Base-by-base conservation (phyloP, 2,113 vertebrate genomes). In the Pipa parva region DNA sequence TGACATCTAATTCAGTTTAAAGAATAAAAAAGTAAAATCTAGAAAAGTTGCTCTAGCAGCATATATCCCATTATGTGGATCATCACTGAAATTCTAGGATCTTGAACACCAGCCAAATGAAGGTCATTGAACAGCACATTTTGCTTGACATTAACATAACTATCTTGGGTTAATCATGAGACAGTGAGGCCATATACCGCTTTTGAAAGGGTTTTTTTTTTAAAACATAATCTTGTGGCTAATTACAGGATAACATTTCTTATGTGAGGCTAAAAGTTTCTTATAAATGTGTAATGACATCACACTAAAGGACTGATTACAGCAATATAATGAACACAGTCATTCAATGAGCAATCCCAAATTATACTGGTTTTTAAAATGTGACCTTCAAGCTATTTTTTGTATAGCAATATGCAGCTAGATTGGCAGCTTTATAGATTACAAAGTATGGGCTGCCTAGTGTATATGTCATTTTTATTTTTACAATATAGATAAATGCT, bases 111-210 rank as follows among this genome's bases (percentile, higher is more conserved):
- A 61, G 71, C 79, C 81, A 83, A 61, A 0, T 5, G 33, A 51
- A 85, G 71, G 77, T 83, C 79, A 85, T 77, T 58, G 58, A 68
- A 66, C 73, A 76, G 72, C 71, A 75, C 74, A 80, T 76, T 80
- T 80, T 80, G 74, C 63, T 49, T 77, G 74, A 56, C 62, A 72
- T 75, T 70, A 82, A 60, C 70, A 75, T 58, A 64, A 66, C 59
- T 78, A 66, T 57, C 67, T 67, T 72, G 69, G 5, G 17, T 65
- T 82, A 75, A 79, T 79, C 65, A 60, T 71, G 57, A 76, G 72
- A 72, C 73, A 75, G 71, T 66, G 74, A 72, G 62, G 77, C 76
- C 68, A 80, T 82, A 81, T 80, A 74, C 59, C 65, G 74, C 55
- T 65, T 72, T 66, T 70, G 31, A 74, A 76, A 75, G 74, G 80